A percentile compares a stretch with the other conserved stretches of the same genome.
phyloP scores from a whole-genome alignment of 1,140 invertebrate species.

The Homarus americanus region DNA sequence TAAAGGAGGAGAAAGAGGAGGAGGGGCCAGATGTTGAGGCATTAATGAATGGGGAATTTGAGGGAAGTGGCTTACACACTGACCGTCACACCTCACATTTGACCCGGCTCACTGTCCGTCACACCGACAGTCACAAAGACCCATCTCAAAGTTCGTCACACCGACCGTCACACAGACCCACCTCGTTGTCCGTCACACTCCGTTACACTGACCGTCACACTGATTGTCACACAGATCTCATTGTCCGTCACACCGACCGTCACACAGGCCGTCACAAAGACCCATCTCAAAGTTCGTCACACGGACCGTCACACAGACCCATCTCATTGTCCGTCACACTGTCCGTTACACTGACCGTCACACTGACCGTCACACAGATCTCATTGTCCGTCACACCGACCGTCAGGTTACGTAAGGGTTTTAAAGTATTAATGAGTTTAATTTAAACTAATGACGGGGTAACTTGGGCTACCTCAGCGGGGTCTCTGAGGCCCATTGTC shows the following conservation, averaged over 20 bases:
- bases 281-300: neutral
- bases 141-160: too few species aligned
- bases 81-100: neutral
- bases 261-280: neutral
- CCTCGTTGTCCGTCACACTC: neutral
- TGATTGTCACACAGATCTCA: too few species aligned
- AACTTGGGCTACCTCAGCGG: neutral
- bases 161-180: too few species aligned
- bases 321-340: neutral
- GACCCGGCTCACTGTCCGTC: too few species aligned
- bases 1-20: too few species aligned
- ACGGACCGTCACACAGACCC: neutral
- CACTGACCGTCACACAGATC: neutral
- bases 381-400: neutral
- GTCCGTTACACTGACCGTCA: neutral
- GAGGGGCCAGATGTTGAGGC: too few species aligned
- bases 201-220: neutral
- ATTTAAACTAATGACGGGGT: conserved; percentile 58
- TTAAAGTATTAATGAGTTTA: conserved; percentile 53
- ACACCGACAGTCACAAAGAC: too few species aligned
- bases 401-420: conserved; percentile 11
- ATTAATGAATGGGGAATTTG: too few species aligned
- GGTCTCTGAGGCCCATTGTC: neutral
- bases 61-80: too few species aligned
- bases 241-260: too few species aligned